A percentile compares a stretch with the other conserved stretches of the same genome.
Conservation (phyloP, 2,113 vertebrate species). For the Brienomyrus longianalis region DNA sequence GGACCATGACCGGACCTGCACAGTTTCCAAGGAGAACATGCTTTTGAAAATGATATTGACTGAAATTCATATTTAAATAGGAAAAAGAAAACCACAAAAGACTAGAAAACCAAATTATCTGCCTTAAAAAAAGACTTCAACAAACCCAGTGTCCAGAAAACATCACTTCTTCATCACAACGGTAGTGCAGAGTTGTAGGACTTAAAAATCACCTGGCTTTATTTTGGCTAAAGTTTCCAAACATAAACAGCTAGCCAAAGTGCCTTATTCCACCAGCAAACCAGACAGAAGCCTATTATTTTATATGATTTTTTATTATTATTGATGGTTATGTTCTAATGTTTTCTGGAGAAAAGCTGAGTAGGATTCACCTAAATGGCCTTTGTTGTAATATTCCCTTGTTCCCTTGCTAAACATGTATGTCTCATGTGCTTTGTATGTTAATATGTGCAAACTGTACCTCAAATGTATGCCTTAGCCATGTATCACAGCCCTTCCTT, state of each 20-base stretch:
- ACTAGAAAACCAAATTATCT: constrained; percentile 30
- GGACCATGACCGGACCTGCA: neutral
- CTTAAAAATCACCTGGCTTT: constrained; percentile 38
- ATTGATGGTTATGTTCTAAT: constrained; percentile 50
- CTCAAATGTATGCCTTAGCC: constrained; percentile 53
- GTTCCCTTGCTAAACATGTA: constrained; percentile 55
- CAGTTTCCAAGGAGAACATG: neutral
- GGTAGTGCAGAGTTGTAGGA: constrained; percentile 43
- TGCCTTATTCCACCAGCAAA: constrained; percentile 59
- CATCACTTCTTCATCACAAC: constrained; percentile 24
- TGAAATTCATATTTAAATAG: constrained; percentile 36
- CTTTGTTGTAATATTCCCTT: constrained; percentile 41
- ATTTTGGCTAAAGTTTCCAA: constrained; percentile 40
- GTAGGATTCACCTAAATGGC: constrained; percentile 43
- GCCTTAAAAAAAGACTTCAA: constrained; percentile 57
- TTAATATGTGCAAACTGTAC: constrained; percentile 11
- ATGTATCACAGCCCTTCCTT: constrained; percentile 32
- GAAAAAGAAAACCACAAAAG: neutral
- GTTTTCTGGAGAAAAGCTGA: constrained; percentile 58
- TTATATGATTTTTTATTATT: constrained; percentile 33
- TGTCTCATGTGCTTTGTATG: constrained; percentile 45
- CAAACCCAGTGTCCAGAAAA: constrained; percentile 54
- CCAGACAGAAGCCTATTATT: constrained; percentile 39
- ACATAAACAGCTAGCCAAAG: constrained; percentile 42
- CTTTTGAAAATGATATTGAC: constrained; percentile 24